Percentiles rank a stretch among this genome's conserved stretches.
Conservation (phyloP, 2,113 vertebrate genomes). For the Drymodes brunneopygia region DNA sequence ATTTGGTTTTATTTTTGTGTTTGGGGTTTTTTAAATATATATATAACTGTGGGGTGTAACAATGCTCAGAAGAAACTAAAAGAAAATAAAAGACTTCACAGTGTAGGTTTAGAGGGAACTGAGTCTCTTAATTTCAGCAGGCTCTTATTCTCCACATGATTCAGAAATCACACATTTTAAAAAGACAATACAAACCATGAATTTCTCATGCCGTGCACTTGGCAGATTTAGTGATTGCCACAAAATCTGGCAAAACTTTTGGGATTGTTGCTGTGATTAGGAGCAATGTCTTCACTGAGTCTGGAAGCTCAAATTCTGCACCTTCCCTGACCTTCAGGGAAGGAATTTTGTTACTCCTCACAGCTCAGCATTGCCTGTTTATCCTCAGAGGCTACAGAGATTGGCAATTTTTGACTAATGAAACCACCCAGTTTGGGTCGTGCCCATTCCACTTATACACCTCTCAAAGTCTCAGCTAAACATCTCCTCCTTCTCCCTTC, state of each 20-base stretch:
- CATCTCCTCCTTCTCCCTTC: background rate
- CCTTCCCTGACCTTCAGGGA: background rate
- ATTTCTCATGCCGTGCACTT: background rate
- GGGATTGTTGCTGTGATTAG: background rate
- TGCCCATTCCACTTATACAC: background rate
- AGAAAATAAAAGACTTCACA: background rate
- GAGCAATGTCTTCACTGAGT: background rate
- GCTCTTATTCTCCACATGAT: background rate
- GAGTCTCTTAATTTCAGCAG: background rate
- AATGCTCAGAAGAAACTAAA: background rate
- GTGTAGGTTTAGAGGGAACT: background rate
- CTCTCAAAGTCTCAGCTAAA: background rate
- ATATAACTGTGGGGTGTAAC: accelerated
- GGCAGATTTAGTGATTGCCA: background rate
- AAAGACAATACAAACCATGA: background rate
- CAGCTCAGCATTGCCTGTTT: accelerated
- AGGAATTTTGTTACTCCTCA: background rate
- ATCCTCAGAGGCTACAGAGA: background rate
- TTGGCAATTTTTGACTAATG: background rate
- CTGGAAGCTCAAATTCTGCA: background rate
- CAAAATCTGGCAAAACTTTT: background rate
- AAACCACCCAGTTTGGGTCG: background rate
- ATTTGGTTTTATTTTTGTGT: background rate
- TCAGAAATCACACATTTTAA: background rate
- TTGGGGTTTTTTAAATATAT: background rate